phyloP scores from a whole-genome alignment of 2,888 invertebrate genomes.

The Leucoma salicis region DNA sequence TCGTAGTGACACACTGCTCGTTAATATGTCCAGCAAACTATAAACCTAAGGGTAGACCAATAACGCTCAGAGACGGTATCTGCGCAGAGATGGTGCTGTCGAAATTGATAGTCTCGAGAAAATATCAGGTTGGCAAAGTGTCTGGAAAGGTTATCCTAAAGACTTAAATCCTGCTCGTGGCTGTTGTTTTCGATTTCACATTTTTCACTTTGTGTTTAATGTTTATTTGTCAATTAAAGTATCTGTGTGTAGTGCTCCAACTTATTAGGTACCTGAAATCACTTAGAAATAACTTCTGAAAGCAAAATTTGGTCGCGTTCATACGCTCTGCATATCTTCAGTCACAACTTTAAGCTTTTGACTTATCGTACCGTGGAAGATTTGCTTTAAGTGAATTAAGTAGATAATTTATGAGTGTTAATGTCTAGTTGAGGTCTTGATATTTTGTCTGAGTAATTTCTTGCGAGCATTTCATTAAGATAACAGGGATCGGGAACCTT shows the following conservation, averaged over 20 bases:
- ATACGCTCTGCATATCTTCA: slow-evolving; percentile 24
- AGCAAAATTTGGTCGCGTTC: slow-evolving; percentile 16
- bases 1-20: slow-evolving; percentile 1
- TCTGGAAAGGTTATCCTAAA: no score
- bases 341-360: slow-evolving; percentile 19
- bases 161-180: no score
- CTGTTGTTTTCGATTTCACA: no score
- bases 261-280: slow-evolving; percentile 7
- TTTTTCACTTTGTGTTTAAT: no score
- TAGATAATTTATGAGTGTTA: slow-evolving; percentile 7
- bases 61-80: no score
- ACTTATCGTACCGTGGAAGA: slow-evolving; percentile 10
- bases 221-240: neutral
- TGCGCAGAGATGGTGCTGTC: no score
- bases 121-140: no score
- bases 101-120: no score
- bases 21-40: neutral
- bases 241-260: neutral
- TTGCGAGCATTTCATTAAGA: neutral
- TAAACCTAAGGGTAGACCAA: no score
- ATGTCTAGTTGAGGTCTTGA: neutral
- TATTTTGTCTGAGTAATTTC: neutral
- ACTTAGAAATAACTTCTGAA: slow-evolving; percentile 13
- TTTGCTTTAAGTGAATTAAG: slow-evolving; percentile 3
- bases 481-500: no score